Percentiles rank a stretch among this genome's conserved stretches.
Conservation (phyloP, 2,797 vertebrate genomes). For the Spheniscus humboldti region DNA sequence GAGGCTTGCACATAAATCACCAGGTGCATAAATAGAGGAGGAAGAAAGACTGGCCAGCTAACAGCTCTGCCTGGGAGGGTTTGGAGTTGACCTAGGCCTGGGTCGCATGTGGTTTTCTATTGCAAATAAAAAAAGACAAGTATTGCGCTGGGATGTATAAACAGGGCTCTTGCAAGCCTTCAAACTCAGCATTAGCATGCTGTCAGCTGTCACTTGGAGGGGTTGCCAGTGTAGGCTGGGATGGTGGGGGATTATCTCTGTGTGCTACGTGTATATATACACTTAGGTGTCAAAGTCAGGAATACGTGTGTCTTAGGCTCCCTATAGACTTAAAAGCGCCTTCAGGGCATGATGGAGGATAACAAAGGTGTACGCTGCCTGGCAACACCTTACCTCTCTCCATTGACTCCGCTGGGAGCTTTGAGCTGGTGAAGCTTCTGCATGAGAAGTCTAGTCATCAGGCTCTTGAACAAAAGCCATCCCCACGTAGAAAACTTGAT, state of each 20-base stretch:
- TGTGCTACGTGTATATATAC: accelerated
- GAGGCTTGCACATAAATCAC: background rate
- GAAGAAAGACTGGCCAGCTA: background rate
- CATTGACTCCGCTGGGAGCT: background rate
- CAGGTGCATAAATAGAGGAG: background rate
- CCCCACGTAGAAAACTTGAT: background rate
- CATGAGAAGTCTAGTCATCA: background rate
- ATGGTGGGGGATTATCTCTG: accelerated
- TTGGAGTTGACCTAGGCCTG: background rate
- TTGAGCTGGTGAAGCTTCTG: background rate
- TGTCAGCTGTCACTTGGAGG: background rate
- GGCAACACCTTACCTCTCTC: background rate
- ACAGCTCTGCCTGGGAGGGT: background rate
- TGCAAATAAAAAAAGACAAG: background rate
- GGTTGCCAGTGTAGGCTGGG: background rate
- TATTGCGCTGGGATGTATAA: background rate
- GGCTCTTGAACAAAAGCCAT: background rate
- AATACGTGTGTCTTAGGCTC: accelerated
- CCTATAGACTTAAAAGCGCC: accelerated
- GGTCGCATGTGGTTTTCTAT: background rate
- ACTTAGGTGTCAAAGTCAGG: background rate
- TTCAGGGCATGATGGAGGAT: background rate
- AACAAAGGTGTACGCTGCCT: background rate
- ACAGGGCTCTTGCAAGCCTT: background rate
- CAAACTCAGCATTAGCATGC: accelerated